phyloP scores from a whole-genome alignment of 30 jellyfish, hydroid and myxozoan species.

The Hydractinia echinata region DNA sequence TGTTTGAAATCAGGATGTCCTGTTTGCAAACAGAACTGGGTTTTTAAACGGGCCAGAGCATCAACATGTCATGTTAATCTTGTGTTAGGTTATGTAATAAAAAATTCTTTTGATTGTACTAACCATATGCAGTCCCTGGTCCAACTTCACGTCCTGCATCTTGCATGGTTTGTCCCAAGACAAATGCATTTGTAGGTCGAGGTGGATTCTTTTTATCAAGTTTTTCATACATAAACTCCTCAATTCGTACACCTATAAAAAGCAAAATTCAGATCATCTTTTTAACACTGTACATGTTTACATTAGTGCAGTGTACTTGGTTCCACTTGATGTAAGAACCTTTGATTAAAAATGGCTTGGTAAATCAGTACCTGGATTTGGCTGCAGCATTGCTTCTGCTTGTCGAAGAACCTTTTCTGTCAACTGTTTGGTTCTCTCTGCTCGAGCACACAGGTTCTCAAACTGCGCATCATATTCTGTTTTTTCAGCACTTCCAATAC shows the following conservation, averaged over 20 bases:
- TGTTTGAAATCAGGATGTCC: too few species aligned
- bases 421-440: slow-evolving; percentile 57
- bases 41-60: too few species aligned
- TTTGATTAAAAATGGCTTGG: neutral
- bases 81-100: neutral
- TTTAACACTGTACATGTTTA: neutral
- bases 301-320: too few species aligned
- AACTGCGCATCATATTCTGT: slow-evolving; percentile 97
- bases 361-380: slow-evolving; percentile 71
- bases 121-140: slow-evolving; percentile 83
- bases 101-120: neutral
- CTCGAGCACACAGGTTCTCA: slow-evolving; percentile 59
- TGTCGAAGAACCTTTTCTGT: slow-evolving; percentile 58
- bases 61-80: too few species aligned
- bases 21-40: too few species aligned
- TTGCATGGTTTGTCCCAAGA: slow-evolving; percentile 79
- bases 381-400: slow-evolving; percentile 82
- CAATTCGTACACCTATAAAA: slow-evolving; percentile 72
- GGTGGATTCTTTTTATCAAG: slow-evolving; percentile 76
- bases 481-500: slow-evolving; percentile 91
- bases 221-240: slow-evolving; percentile 69
- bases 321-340: too few species aligned
- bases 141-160: slow-evolving; percentile 84
- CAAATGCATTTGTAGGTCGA: slow-evolving; percentile 79
- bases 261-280: neutral